phyloP scores from a whole-genome alignment of 1,140 invertebrate genomes.

The Brachionus plicatilis region DNA sequence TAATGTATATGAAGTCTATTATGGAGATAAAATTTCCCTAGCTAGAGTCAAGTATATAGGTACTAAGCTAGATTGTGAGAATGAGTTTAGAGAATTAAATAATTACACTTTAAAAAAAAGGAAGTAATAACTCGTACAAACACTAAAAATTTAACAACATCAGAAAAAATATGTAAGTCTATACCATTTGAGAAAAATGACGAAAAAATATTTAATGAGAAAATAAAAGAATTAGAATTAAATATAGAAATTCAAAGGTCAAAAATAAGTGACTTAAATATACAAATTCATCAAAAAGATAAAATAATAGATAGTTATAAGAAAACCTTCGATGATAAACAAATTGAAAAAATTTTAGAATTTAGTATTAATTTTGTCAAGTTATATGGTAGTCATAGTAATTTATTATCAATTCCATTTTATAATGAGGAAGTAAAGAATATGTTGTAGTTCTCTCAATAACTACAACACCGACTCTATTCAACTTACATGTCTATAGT shows the following conservation, averaged over 20 bases:
- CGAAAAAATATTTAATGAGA: neutral
- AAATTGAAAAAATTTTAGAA: neutral
- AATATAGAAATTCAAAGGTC: neutral
- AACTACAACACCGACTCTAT: no score
- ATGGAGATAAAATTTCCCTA: neutral
- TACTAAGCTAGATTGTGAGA: neutral
- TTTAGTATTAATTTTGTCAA: neutral
- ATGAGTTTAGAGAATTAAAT: neutral
- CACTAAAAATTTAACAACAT: neutral
- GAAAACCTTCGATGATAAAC: neutral
- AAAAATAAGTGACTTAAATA: neutral
- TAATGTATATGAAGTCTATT: neutral
- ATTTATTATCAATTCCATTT: neutral
- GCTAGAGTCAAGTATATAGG: neutral
- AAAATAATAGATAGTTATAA: neutral
- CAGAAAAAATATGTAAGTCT: neutral
- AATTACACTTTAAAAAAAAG: neutral
- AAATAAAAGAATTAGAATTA: neutral
- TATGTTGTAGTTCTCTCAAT: no score
- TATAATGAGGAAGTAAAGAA: neutral
- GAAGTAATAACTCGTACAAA: neutral
- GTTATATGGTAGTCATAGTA: neutral
- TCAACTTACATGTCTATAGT: no score
- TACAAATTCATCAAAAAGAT: neutral
- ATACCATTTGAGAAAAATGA: neutral